Percentiles rank a stretch among this genome's conserved stretches.
Conservation (phyloP, 92 coral and sea anemone genomes). For the Porites rus region DNA sequence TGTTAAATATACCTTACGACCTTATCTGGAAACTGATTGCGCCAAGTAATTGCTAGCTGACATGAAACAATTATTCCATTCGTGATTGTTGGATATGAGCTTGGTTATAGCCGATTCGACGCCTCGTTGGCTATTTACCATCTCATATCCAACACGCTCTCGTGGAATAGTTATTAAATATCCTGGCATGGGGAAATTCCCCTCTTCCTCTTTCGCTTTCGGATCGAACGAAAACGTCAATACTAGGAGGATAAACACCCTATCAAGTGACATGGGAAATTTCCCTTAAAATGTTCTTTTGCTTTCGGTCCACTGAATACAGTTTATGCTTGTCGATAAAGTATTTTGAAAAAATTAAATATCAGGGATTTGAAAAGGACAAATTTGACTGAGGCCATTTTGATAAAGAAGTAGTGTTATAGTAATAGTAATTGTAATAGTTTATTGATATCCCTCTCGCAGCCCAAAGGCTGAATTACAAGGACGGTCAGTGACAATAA, state of each 20-base stretch:
- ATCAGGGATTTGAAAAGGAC: neutral
- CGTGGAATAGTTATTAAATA: neutral
- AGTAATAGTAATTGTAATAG: no score
- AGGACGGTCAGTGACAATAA: conserved; percentile 14
- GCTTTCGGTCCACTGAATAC: conserved; percentile 4
- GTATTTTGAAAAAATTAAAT: neutral
- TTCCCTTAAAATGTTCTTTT: conserved; percentile 3
- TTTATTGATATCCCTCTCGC: no score
- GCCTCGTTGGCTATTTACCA: neutral
- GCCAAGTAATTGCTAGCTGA: neutral
- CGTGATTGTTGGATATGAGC: neutral
- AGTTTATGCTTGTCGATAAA: neutral
- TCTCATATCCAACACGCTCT: no score
- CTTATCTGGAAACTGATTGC: neutral
- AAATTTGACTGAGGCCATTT: neutral
- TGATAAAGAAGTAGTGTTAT: neutral
- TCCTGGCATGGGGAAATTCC: conserved; percentile 5
- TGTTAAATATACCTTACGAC: no score
- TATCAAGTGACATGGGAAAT: conserved; percentile 6
- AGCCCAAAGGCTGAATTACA: neutral
- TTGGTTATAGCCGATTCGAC: conserved; percentile 16
- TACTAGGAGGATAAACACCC: neutral
- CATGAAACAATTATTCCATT: neutral
- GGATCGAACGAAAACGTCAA: conserved; percentile 11
- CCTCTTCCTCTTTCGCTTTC: neutral